A percentile compares a stretch with the other conserved stretches of the same genome.
Evolutionary conservation across 2,797 vertebrate species (phyloP).

Genomic region (Malurus leucopterus): DNA sequence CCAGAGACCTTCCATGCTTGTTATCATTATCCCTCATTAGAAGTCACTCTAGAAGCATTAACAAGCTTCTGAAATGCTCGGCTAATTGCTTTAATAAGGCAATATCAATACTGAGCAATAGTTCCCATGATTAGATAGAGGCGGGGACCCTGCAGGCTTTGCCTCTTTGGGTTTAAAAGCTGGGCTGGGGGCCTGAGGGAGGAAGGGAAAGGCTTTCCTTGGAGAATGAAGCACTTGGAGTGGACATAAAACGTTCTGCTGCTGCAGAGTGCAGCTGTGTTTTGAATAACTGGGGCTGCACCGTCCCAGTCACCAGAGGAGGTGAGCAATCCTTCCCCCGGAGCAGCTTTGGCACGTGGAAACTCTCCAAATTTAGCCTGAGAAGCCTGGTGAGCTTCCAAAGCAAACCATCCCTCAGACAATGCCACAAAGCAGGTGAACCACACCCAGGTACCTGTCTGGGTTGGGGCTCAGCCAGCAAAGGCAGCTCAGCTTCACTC

Average conservation of each 20-base stretch:
- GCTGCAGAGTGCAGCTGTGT: neutral
- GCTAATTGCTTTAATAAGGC: slow-evolving; percentile 69
- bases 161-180: neutral
- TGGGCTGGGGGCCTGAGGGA: neutral
- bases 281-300: neutral
- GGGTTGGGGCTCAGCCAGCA: neutral
- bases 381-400: neutral
- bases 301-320: neutral
- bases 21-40: slow-evolving; percentile 67
- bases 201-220: neutral
- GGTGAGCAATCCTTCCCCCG: neutral
- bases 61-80: slow-evolving; percentile 56
- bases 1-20: slow-evolving; percentile 51
- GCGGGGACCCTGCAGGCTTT: slow-evolving; percentile 7
- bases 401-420: neutral
- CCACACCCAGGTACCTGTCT: neutral
- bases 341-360: neutral
- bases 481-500: neutral
- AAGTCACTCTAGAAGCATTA: slow-evolving; percentile 61
- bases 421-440: neutral
- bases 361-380: neutral
- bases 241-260: neutral
- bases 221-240: neutral
- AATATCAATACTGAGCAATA: slow-evolving; percentile 53
- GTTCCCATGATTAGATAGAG: slow-evolving; percentile 48